phyloP scores from a whole-genome alignment of 2,888 invertebrate species.

The Coenonympha glycerion region DNA sequence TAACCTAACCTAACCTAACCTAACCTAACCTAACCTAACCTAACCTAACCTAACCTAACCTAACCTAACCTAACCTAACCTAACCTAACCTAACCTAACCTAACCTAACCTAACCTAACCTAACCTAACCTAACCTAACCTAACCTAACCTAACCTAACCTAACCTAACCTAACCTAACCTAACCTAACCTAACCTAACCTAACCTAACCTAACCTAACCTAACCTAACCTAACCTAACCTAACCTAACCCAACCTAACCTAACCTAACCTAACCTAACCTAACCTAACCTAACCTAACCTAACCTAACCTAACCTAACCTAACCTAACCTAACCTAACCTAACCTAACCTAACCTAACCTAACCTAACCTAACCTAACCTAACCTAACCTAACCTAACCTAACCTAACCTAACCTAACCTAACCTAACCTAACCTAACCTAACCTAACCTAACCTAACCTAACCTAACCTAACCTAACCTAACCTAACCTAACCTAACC shows the following conservation, averaged over 20 bases:
- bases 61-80: constrained; percentile 29
- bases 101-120: constrained; percentile 27
- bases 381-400: background rate
- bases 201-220: constrained; percentile 26
- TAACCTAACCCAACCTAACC: constrained; percentile 29
- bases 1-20: constrained; percentile 27
- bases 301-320: constrained; percentile 26
- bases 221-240: constrained; percentile 24
- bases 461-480: constrained; percentile 1
- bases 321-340: constrained; percentile 26
- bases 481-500: constrained; percentile 1
- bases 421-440: constrained; percentile 1
- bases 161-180: constrained; percentile 1
- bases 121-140: constrained; percentile 27
- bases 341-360: constrained; percentile 24
- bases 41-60: constrained; percentile 29
- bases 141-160: constrained; percentile 26
- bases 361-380: constrained; percentile 1
- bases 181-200: constrained; percentile 25
- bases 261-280: constrained; percentile 23
- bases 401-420: background rate
- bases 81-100: constrained; percentile 29
- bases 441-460: constrained; percentile 1
- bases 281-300: constrained; percentile 18
- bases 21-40: constrained; percentile 29